Evolutionary conservation across 2,113 vertebrate species (phyloP).

Genomic region (Eulemur macaco): DNA sequence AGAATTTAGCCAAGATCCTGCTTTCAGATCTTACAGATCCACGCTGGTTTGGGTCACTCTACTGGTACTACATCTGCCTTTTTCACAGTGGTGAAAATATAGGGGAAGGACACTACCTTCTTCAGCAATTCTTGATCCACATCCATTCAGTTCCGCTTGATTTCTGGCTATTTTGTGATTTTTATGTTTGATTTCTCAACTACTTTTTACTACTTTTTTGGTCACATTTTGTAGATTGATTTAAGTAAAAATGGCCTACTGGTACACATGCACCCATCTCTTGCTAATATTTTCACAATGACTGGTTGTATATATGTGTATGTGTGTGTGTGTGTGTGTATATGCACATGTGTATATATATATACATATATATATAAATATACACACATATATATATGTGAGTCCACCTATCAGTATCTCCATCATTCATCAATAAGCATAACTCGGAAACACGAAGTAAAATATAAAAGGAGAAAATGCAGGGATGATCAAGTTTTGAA

Average conservation of each 20-base stretch:
- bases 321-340: no score
- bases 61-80: neutral
- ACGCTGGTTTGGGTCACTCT: neutral
- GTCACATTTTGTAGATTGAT: neutral
- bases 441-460: neutral
- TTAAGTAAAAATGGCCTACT: neutral
- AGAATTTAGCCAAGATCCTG: neutral
- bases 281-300: neutral
- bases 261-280: neutral
- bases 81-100: neutral
- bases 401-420: neutral
- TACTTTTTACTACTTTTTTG: neutral
- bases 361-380: no score
- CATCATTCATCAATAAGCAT: neutral
- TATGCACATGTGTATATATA: no score
- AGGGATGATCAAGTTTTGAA: neutral
- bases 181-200: conserved; percentile 18
- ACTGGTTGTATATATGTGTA: neutral
- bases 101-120: neutral
- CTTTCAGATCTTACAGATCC: neutral
- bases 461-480: neutral
- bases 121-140: neutral
- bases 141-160: neutral
- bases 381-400: neutral
- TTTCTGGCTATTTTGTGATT: neutral